phyloP scores from a whole-genome alignment of 1,140 invertebrate species.

The Diachasmimorpha longicaudata region DNA sequence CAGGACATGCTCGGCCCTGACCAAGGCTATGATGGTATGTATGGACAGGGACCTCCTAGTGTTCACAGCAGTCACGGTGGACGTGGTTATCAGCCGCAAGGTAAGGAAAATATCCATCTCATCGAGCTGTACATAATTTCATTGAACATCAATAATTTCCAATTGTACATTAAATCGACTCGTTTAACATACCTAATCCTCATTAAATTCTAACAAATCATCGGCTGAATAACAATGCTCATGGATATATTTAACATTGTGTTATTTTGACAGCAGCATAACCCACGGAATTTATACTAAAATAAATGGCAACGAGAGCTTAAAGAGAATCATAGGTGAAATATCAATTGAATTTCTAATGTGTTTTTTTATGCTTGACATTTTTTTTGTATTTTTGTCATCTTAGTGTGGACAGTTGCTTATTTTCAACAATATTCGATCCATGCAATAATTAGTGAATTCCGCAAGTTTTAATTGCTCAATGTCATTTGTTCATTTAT shows the following conservation, averaged over 20 bases:
- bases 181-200: not conserved
- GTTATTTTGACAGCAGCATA: constrained; percentile 59
- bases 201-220: not conserved
- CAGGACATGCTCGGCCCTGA: constrained; percentile 93
- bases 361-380: constrained; percentile 26
- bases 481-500: not conserved
- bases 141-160: not conserved
- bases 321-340: constrained; percentile 60
- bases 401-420: not conserved
- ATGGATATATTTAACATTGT: constrained; percentile 43
- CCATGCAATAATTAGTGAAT: not conserved
- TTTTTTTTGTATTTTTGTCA: not conserved
- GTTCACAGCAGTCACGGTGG: constrained; percentile 79
- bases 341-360: constrained; percentile 36
- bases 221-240: not conserved
- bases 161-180: not conserved
- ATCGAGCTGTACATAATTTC: not conserved
- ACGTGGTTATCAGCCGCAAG: constrained; percentile 80
- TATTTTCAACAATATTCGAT: not conserved
- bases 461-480: not conserved
- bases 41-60: constrained; percentile 83
- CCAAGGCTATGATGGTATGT: constrained; percentile 90
- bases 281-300: constrained; percentile 55
- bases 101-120: constrained; percentile 64
- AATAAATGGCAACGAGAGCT: constrained; percentile 47